Conservation (phyloP, 2,113 vertebrate genomes). For the Sceloporus tristichus region DNA sequence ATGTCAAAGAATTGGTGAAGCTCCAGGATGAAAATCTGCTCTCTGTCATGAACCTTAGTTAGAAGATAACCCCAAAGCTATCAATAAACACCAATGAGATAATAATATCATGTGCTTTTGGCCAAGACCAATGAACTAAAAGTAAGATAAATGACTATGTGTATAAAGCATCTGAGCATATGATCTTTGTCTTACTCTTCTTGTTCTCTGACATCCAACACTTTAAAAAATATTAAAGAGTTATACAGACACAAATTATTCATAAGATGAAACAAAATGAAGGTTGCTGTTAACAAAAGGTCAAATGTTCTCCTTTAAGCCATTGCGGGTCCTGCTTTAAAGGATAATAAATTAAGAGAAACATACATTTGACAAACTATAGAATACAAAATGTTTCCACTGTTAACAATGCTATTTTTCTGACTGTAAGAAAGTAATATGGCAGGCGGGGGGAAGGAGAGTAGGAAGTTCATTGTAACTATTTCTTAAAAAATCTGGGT, state of each 20-base stretch:
- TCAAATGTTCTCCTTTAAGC: slow-evolving; percentile 77
- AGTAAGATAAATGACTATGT: neutral
- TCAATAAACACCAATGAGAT: slow-evolving; percentile 58
- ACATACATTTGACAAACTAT: slow-evolving; percentile 82
- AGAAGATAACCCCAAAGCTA: slow-evolving; percentile 51
- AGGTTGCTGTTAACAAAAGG: slow-evolving; percentile 83
- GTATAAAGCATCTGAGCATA: slow-evolving; percentile 53
- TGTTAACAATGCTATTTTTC: slow-evolving; percentile 76
- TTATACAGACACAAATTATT: slow-evolving; percentile 77
- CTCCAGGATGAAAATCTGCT: slow-evolving; percentile 37
- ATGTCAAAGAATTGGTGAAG: neutral
- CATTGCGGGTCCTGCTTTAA: slow-evolving; percentile 80
- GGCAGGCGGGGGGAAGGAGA: neutral
- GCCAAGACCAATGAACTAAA: neutral
- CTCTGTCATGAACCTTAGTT: neutral
- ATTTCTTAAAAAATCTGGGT: slow-evolving; percentile 52
- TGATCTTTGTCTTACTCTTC: slow-evolving; percentile 60
- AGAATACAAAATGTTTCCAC: slow-evolving; percentile 75
- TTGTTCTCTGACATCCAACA: slow-evolving; percentile 72
- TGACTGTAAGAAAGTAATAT: slow-evolving; percentile 73
- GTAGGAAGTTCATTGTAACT: slow-evolving; percentile 43
- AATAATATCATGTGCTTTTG: slow-evolving; percentile 13
- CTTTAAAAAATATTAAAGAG: slow-evolving; percentile 72
- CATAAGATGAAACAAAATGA: slow-evolving; percentile 73
- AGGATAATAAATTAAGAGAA: slow-evolving; percentile 81